These are phyloP conservation scores for Lepidocyrtoides sp. DNA, from an alignment of 2,888 invertebrate species.

Conservation along the genomic window DNA sequence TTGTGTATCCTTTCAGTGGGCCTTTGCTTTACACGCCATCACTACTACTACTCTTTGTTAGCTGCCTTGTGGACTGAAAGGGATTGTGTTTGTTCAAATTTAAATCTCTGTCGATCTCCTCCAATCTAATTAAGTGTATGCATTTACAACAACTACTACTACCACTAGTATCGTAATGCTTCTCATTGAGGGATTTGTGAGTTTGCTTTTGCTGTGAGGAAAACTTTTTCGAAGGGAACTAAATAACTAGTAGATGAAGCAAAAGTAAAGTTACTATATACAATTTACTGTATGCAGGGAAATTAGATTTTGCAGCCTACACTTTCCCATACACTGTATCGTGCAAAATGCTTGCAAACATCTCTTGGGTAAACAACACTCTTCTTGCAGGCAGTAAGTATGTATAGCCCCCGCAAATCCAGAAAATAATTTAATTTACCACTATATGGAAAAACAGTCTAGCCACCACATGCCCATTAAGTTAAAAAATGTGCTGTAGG, in stretches of 20 bases:
- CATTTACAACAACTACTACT: not conserved
- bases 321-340: not conserved
- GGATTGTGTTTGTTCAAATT: slow-evolving; percentile 32
- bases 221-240: not conserved
- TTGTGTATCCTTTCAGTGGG: not conserved
- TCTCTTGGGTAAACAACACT: not conserved
- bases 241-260: no score
- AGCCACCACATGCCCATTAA: not conserved
- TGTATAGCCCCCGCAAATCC: not conserved
- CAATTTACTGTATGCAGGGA: not conserved
- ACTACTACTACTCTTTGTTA: not conserved
- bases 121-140: slow-evolving; percentile 29
- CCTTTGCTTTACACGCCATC: not conserved
- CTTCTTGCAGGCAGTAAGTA: no score
- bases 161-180: not conserved
- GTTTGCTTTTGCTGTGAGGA: not conserved
- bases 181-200: not conserved
- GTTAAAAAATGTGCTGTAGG: not conserved
- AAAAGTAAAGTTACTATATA: not conserved
- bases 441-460: not conserved
- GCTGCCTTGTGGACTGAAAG: not conserved
- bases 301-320: slow-evolving; percentile 1
- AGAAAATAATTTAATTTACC: slow-evolving; percentile 7
- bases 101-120: slow-evolving; percentile 42
- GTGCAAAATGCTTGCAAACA: not conserved